These are phyloP conservation scores for Opisthocomus hoazin DNA, from an alignment of 2,113 vertebrate genomes.

Conservation along the genomic window DNA sequence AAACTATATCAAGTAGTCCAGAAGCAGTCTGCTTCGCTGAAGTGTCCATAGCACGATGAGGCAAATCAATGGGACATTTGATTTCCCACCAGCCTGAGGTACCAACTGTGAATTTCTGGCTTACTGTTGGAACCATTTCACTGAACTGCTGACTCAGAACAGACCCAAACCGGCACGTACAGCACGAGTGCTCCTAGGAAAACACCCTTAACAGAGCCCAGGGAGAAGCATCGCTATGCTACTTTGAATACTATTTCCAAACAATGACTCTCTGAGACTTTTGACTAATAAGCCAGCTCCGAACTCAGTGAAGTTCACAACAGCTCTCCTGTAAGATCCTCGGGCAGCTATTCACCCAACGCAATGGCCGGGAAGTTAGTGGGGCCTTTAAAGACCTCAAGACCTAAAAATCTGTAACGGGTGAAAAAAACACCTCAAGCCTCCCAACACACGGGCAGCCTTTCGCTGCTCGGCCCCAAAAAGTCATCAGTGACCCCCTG, in stretches of 20 bases:
- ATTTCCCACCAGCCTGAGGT: not conserved
- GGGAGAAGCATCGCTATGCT: rapidly evolving
- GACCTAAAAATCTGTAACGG: not conserved
- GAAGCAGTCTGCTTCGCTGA: not conserved
- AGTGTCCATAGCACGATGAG: rapidly evolving
- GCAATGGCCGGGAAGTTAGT: not conserved
- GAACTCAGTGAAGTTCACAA: rapidly evolving
- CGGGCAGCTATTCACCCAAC: not conserved
- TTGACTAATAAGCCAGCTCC: not conserved
- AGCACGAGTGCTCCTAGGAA: not conserved
- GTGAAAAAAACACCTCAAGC: not conserved
- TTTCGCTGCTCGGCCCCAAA: too few species aligned
- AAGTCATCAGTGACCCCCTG: rapidly evolving
- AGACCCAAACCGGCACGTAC: not conserved
- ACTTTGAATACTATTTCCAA: rapidly evolving
- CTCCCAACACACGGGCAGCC: not conserved
- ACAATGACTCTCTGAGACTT: not conserved
- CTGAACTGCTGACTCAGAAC: not conserved
- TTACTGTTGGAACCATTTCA: not conserved
- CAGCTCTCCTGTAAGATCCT: rapidly evolving
- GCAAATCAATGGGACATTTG: not conserved
- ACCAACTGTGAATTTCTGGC: not conserved
- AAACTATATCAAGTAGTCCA: not conserved
- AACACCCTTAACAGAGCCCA: not conserved
- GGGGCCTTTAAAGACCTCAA: not conserved